A percentile compares a stretch with the other conserved stretches of the same genome.
Evolutionary conservation across 2,113 vertebrate genomes (phyloP).

Genomic region (Anolis carolinensis): DNA sequence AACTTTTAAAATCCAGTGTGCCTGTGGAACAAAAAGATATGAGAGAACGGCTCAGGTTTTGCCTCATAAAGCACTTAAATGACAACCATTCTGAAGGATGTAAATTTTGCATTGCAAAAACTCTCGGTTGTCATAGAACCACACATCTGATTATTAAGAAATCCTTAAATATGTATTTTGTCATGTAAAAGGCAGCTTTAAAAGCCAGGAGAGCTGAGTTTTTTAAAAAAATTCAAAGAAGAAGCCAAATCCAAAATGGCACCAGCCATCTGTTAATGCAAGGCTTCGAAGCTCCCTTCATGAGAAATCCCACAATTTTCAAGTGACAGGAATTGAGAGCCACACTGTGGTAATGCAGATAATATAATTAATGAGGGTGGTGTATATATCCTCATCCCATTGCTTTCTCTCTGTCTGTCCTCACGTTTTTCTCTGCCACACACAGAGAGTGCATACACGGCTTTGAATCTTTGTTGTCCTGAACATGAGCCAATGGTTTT

Average conservation of each 20-base stretch:
- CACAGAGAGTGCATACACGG: not conserved
- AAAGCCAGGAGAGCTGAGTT: constrained; percentile 7
- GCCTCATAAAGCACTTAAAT: not conserved
- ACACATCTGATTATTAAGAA: constrained; percentile 19
- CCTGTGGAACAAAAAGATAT: not conserved
- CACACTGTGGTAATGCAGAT: constrained; percentile 19
- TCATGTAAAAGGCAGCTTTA: constrained; percentile 11
- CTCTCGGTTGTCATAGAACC: not conserved
- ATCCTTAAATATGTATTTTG: constrained; percentile 25
- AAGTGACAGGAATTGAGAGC: constrained; percentile 23
- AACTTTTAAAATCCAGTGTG: not conserved
- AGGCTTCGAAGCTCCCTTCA: constrained; percentile 8
- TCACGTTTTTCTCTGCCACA: not conserved
- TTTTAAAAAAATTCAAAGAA: not conserved
- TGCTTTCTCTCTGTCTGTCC: constrained; percentile 1
- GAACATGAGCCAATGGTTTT: not conserved
- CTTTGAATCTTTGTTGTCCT: not conserved
- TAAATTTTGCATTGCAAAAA: not conserved
- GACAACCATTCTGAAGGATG: not conserved
- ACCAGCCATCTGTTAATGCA: constrained; percentile 36
- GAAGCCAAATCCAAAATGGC: constrained; percentile 37
- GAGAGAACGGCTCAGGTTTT: not conserved
- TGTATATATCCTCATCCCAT: not conserved
- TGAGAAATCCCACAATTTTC: constrained; percentile 9
- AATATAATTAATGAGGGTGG: constrained; percentile 27